phyloP scores from a whole-genome alignment of 2,113 vertebrate genomes.

The Morone chrysops region DNA sequence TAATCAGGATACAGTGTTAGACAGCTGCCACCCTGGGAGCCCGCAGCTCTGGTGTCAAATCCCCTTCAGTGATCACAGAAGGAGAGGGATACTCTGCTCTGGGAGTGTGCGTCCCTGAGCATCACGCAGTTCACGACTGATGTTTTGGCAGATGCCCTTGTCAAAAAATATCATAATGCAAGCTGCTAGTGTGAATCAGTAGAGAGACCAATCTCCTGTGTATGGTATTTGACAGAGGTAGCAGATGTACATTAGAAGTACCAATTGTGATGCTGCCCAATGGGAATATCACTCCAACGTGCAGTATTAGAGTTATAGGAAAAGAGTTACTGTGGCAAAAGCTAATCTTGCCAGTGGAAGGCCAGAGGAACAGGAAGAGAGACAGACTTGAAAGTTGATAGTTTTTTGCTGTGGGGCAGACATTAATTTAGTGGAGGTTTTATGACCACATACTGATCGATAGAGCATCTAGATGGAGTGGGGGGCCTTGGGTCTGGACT shows the following conservation, averaged over 20 bases:
- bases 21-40: conserved; percentile 76
- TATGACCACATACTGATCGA: conserved; percentile 79
- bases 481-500: conserved; percentile 70
- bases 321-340: conserved; percentile 34
- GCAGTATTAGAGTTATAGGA: conserved; percentile 8
- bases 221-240: conserved; percentile 50
- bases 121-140: conserved; percentile 60
- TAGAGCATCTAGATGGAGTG: conserved; percentile 72
- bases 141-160: conserved; percentile 81
- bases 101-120: conserved; percentile 66
- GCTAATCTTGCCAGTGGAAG: conserved; percentile 37
- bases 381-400: conserved; percentile 68
- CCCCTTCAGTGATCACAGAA: conserved; percentile 70
- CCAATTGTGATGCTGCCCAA: conserved; percentile 50
- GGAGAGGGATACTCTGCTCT: conserved; percentile 70
- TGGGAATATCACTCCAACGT: conserved; percentile 44
- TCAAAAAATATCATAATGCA: conserved; percentile 67
- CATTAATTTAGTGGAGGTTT: conserved; percentile 78
- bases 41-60: conserved; percentile 79
- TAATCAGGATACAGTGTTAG: conserved; percentile 81
- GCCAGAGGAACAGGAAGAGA: conserved; percentile 58
- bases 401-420: conserved; percentile 67
- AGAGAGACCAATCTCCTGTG: conserved; percentile 48
- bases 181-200: conserved; percentile 59
- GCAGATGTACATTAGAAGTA: conserved; percentile 57